A percentile compares a stretch with the other conserved stretches of the same genome.
phyloP scores from a whole-genome alignment of 1,140 invertebrate species.

The Drosophila athabasca region DNA sequence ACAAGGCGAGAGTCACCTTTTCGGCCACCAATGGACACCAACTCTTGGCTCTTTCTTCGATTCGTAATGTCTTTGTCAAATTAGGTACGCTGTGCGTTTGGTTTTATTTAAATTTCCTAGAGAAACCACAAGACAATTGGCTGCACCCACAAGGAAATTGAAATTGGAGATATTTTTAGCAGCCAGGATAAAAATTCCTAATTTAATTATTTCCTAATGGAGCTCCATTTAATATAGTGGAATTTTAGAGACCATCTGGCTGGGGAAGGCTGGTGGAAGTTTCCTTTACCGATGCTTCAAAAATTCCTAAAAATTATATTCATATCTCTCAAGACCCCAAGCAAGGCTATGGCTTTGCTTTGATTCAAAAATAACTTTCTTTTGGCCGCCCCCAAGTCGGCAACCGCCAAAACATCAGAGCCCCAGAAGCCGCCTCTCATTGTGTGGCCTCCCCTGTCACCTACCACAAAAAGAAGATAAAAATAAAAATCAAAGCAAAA shows the following conservation, averaged over 20 bases:
- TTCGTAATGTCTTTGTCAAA: slow-evolving; percentile 48
- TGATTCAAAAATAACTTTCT: slow-evolving; percentile 58
- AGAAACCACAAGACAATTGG: slow-evolving; percentile 38
- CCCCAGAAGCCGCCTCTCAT: slow-evolving; percentile 5
- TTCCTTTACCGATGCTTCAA: too few relatives aligned
- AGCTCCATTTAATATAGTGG: too few relatives aligned
- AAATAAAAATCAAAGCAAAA: slow-evolving; percentile 44
- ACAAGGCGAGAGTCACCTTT: slow-evolving; percentile 34
- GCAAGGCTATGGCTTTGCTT: slow-evolving; percentile 31
- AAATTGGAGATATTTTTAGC: too few relatives aligned
- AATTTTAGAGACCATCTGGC: too few relatives aligned
- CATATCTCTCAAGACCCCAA: too few relatives aligned
- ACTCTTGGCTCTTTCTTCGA: slow-evolving; percentile 24
- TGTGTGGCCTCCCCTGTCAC: slow-evolving; percentile 62
- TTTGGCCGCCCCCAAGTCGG: slow-evolving; percentile 30
- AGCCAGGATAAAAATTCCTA: too few relatives aligned
- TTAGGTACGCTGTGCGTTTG: slow-evolving; percentile 45
- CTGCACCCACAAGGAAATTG: slow-evolving; percentile 24
- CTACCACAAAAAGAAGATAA: slow-evolving; percentile 48
- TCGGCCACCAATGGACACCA: slow-evolving; percentile 16
- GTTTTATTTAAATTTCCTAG: slow-evolving; percentile 41
- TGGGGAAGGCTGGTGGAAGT: too few relatives aligned
- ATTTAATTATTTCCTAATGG: too few relatives aligned
- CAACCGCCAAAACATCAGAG: too few relatives aligned
- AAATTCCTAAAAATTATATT: too few relatives aligned